Percentiles rank a stretch among this genome's conserved stretches.
Evolutionary conservation across 2,888 invertebrate species (phyloP).

Genomic region (Hydriomena furcata): DNA sequence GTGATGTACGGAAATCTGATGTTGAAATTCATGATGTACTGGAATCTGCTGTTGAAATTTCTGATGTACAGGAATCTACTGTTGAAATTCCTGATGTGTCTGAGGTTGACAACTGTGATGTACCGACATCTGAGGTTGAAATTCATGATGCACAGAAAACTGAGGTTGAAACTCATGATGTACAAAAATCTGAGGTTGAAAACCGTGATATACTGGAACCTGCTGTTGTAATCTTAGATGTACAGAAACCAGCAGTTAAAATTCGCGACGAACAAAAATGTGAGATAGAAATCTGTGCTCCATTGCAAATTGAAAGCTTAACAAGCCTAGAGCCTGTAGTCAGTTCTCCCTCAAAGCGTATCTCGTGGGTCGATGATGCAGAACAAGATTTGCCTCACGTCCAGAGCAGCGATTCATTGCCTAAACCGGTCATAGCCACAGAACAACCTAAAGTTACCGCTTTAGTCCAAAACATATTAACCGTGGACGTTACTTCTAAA

Average conservation of each 20-base stretch:
- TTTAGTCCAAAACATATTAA: neutral
- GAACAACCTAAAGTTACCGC: neutral
- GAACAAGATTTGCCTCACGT: slow-evolving; percentile 38
- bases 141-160: no score
- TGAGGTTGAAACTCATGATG: slow-evolving; percentile 35
- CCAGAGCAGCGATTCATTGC: slow-evolving; percentile 13
- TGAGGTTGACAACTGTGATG: no score
- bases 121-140: no score
- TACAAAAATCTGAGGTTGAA: neutral
- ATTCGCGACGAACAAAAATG: slow-evolving; percentile 27
- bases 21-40: no score
- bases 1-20: no score
- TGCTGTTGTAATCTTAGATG: no score
- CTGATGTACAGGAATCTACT: no score
- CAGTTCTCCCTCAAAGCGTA: neutral
- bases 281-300: neutral
- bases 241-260: no score
- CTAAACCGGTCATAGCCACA: neutral
- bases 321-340: neutral
- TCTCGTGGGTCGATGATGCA: slow-evolving; percentile 39
- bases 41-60: no score
- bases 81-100: no score
- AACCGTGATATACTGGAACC: no score
- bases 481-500: neutral
- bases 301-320: neutral